Conservation (phyloP, 2,113 vertebrate species). For the Macroglossus sobrinus region DNA sequence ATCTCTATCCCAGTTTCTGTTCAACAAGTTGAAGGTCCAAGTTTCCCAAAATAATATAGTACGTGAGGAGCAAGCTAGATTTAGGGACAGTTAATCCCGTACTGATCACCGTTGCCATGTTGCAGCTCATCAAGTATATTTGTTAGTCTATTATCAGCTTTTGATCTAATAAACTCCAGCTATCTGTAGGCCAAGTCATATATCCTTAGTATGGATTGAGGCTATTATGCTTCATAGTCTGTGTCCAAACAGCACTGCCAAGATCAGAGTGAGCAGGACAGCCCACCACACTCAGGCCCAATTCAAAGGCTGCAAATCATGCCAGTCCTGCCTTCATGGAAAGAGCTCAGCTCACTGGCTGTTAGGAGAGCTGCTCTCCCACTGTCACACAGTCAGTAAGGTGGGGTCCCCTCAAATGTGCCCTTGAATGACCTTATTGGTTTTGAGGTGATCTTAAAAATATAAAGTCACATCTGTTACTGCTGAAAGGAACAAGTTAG, state of each 20-base stretch:
- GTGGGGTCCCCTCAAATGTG: not conserved
- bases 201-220: not conserved
- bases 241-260: not conserved
- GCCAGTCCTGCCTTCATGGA: not conserved
- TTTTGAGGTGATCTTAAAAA: conserved; percentile 7
- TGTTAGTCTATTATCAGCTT: not conserved
- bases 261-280: not conserved
- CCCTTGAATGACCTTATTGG: not conserved
- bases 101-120: not conserved
- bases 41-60: conserved; percentile 46
- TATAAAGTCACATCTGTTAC: not conserved
- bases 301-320: not conserved
- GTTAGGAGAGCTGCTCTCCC: not conserved
- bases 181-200: not conserved
- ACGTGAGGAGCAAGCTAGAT: not conserved
- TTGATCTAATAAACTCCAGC: not conserved
- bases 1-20: not conserved
- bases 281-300: not conserved
- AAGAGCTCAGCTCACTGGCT: not conserved
- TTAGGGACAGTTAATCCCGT: conserved; percentile 33
- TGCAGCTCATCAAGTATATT: not conserved
- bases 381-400: not conserved
- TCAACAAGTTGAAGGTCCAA: not conserved
- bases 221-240: not conserved
- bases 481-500: not conserved